Evolutionary conservation across 1,140 invertebrate species (phyloP).

Genomic region (Eriocheir sinensis): DNA sequence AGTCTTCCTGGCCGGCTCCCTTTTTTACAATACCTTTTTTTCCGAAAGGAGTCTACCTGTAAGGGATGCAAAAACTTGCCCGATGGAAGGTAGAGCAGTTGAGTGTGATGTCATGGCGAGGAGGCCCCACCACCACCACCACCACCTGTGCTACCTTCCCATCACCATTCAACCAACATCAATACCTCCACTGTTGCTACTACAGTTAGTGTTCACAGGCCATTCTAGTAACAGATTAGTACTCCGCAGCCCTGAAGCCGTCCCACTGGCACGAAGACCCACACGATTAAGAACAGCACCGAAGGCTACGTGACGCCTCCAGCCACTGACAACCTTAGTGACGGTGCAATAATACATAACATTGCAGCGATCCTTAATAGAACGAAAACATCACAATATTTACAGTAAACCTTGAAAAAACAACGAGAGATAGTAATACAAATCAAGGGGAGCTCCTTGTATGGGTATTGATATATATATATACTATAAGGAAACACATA

Average conservation of each 20-base stretch:
- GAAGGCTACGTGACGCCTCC: no score
- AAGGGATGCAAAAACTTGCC: constrained; percentile 40
- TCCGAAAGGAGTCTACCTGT: constrained; percentile 54
- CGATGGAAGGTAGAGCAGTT: constrained; percentile 43
- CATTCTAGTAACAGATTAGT: not conserved
- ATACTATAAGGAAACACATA: no score
- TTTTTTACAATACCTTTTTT: not conserved
- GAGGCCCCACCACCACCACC: not conserved
- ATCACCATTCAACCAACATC: not conserved
- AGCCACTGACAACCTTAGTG: no score
- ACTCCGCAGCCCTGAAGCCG: not conserved
- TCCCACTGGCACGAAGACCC: no score
- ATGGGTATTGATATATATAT: no score
- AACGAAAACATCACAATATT: no score
- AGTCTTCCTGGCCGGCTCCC: constrained; percentile 48
- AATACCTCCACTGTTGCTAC: not conserved
- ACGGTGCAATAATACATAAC: no score
- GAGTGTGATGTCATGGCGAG: constrained; percentile 27
- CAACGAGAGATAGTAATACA: no score
- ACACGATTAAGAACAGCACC: no score
- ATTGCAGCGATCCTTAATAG: no score
- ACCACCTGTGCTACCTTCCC: not conserved
- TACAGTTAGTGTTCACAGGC: not conserved
- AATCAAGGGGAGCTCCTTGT: no score
- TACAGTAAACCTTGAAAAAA: no score